A percentile compares a stretch with the other conserved stretches of the same genome.
Evolutionary conservation across 1,140 invertebrate genomes (phyloP).

Genomic region (Bombus difficillimus): DNA sequence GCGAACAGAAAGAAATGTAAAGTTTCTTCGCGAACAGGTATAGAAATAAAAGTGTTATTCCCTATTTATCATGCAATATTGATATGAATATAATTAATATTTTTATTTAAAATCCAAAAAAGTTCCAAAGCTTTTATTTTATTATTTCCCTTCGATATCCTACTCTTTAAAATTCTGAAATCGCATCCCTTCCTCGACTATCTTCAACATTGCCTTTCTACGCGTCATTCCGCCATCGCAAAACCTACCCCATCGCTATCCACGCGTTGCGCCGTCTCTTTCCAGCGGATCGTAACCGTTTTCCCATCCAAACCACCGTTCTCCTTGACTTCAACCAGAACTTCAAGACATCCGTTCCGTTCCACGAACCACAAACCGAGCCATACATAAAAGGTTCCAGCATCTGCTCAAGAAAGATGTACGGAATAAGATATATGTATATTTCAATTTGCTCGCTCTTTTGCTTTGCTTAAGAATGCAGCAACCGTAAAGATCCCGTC

Average conservation of each 20-base stretch:
- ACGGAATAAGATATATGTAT: constrained; percentile 13
- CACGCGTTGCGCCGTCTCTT: not conserved
- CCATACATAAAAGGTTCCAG: not conserved
- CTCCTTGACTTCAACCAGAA: not conserved
- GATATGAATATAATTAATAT: no score
- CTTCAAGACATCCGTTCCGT: not conserved
- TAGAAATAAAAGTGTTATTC: no score
- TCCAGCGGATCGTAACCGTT: not conserved
- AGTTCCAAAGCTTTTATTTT: not conserved
- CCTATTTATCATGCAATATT: no score
- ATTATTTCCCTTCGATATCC: not conserved
- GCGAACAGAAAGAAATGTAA: not conserved
- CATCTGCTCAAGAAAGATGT: not conserved
- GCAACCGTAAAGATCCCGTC: not conserved
- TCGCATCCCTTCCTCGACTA: not conserved
- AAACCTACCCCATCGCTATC: not conserved
- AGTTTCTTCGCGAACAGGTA: no score
- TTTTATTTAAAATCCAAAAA: no score
- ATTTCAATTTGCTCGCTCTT: constrained; percentile 32
- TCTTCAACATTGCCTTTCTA: not conserved
- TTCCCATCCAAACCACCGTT: not conserved
- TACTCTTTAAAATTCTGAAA: not conserved
- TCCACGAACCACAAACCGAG: not conserved
- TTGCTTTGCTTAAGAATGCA: not conserved
- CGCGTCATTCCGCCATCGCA: not conserved